A percentile compares a stretch with the other conserved stretches of the same genome.
phyloP scores from a whole-genome alignment of 2,113 vertebrate genomes.

The Callipepla squamata region DNA sequence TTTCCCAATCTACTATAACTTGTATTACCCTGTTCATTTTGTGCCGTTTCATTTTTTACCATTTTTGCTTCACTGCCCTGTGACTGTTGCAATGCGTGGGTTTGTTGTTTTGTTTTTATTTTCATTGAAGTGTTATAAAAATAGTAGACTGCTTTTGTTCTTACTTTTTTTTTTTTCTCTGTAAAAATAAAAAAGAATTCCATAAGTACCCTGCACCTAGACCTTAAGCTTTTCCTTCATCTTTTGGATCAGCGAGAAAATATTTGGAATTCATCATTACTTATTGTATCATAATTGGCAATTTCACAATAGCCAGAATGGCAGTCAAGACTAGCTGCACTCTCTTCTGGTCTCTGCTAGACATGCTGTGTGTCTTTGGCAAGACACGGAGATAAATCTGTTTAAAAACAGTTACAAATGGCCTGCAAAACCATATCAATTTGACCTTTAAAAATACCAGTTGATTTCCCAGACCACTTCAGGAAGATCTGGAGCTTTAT shows the following conservation, averaged over 20 bases:
- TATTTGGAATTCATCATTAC: background rate
- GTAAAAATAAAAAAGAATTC: background rate
- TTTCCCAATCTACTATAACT: background rate
- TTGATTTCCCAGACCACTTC: background rate
- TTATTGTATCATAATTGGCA: background rate
- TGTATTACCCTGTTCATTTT: background rate
- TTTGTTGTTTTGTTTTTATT: background rate
- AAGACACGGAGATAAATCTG: background rate
- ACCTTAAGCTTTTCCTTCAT: background rate
- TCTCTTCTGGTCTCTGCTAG: background rate
- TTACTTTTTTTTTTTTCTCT: background rate
- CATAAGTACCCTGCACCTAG: background rate
- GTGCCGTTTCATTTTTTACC: background rate
- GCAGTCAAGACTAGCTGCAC: background rate
- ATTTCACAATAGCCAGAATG: background rate
- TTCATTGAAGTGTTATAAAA: background rate
- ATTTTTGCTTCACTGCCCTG: background rate
- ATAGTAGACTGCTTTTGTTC: background rate
- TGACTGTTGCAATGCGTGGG: background rate
- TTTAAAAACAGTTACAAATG: background rate
- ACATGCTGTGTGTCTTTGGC: background rate
- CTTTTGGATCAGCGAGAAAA: background rate
- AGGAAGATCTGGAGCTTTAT: background rate
- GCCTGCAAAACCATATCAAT: background rate
- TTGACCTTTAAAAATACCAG: background rate